Conservation (phyloP, 2,888 invertebrate genomes). For the Epirrita christyi region DNA sequence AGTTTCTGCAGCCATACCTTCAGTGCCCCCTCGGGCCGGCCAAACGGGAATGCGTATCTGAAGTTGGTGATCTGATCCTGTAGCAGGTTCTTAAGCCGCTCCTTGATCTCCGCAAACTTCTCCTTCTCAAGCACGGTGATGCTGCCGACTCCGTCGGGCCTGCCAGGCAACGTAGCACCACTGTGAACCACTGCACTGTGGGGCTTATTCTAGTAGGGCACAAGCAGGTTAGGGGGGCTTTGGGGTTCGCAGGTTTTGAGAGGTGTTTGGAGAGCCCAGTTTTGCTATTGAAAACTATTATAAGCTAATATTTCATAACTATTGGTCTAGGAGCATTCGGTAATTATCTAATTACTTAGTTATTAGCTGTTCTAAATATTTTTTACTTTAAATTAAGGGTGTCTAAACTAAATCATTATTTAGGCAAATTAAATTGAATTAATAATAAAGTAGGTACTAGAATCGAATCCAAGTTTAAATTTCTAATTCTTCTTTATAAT, state of each 20-base stretch:
- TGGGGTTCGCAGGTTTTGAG: slow-evolving; percentile 54
- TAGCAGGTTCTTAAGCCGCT: slow-evolving; percentile 94
- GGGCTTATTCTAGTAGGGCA: slow-evolving; percentile 81
- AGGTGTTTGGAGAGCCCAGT: neutral
- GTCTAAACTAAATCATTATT: too few relatives aligned
- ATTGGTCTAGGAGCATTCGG: too few relatives aligned
- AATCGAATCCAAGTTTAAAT: too few relatives aligned
- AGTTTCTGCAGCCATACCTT: slow-evolving; percentile 80
- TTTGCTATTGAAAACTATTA: neutral
- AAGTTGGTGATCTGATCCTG: slow-evolving; percentile 99
- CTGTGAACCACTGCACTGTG: slow-evolving; percentile 80
- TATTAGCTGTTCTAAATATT: too few relatives aligned
- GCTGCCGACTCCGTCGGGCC: slow-evolving; percentile 99
- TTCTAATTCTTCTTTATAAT: too few relatives aligned
- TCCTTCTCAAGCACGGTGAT: slow-evolving; percentile 99
- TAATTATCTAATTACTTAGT: too few relatives aligned
- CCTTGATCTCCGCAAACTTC: slow-evolving; percentile 98
- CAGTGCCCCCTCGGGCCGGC: slow-evolving; percentile 98
- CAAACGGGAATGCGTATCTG: slow-evolving; percentile 99
- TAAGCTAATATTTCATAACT: too few relatives aligned
- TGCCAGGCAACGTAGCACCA: slow-evolving; percentile 85
- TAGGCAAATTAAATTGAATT: too few relatives aligned
- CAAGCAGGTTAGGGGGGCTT: slow-evolving; percentile 73
- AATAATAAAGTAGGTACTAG: too few relatives aligned
- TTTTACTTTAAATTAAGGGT: too few relatives aligned